Conservation (phyloP, 2,113 vertebrate genomes). For the Mesocricetus auratus region DNA sequence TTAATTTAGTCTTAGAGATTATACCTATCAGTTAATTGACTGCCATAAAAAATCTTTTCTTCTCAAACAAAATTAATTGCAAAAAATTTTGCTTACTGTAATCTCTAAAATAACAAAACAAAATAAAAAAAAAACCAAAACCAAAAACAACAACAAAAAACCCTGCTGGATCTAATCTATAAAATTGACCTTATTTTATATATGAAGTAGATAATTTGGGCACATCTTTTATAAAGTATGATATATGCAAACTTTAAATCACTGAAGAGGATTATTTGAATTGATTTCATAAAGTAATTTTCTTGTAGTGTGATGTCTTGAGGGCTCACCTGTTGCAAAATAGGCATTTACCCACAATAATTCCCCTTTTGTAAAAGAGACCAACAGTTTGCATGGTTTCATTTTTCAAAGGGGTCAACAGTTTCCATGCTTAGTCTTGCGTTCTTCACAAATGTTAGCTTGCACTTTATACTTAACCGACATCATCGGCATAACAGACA, state of each 20-base stretch:
- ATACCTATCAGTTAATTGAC: not conserved
- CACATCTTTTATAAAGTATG: conserved; percentile 35
- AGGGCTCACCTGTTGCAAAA: not conserved
- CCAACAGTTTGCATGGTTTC: not conserved
- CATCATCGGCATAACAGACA: not conserved
- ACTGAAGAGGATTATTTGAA: not conserved
- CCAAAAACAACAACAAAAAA: too few relatives aligned
- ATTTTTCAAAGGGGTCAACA: not conserved
- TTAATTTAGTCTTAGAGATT: not conserved
- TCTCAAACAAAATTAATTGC: not conserved
- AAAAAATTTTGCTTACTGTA: not conserved
- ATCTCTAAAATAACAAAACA: too few relatives aligned
- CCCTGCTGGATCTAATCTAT: not conserved
- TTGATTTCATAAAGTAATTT: not conserved
- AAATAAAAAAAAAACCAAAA: too few relatives aligned
- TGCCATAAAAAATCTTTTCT: not conserved
- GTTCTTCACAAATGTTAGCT: not conserved
- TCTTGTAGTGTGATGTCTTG: not conserved
- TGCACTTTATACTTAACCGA: not conserved
- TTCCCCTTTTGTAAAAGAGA: not conserved
- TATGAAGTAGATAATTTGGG: not conserved
- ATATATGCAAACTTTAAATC: conserved; percentile 5
- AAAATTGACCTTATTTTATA: not conserved
- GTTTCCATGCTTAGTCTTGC: not conserved
- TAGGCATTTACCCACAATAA: not conserved